phyloP scores from a whole-genome alignment of 1,140 invertebrate species.

The Leptestheria dahalacensis region DNA sequence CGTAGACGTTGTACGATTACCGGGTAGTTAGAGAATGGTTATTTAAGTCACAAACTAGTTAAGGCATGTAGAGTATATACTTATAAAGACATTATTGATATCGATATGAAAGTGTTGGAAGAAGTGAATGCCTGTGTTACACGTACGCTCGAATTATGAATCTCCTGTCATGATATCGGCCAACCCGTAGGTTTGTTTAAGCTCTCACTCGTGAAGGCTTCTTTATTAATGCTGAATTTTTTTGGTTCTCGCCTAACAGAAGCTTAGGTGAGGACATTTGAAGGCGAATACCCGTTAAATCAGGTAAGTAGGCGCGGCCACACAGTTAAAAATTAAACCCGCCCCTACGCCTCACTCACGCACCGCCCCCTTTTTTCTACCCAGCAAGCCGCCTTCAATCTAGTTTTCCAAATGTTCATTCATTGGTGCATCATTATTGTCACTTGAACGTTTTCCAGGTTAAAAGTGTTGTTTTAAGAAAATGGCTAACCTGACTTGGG shows the following conservation, averaged over 20 bases:
- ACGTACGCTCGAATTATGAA: too few relatives aligned
- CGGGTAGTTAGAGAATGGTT: too few relatives aligned
- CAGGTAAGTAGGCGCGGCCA: conserved; percentile 6
- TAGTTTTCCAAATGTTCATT: neutral
- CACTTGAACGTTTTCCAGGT: conserved; percentile 1
- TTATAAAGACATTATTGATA: too few relatives aligned
- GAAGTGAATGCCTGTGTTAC: too few relatives aligned
- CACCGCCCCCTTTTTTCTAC: conserved; percentile 2
- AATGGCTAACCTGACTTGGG: too few relatives aligned
- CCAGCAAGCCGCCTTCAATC: neutral
- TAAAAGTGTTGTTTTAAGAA: too few relatives aligned
- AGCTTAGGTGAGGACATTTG: conserved; percentile 20
- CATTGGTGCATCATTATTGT: neutral
- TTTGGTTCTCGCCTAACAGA: conserved; percentile 22
- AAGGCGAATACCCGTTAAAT: conserved; percentile 10
- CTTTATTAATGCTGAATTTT: conserved; percentile 2
- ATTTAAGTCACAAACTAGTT: too few relatives aligned
- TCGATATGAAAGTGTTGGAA: too few relatives aligned
- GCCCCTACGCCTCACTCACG: neutral
- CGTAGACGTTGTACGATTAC: too few relatives aligned
- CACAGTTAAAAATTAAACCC: neutral
- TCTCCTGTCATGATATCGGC: too few relatives aligned
- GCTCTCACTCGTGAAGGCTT: neutral
- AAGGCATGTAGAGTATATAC: too few relatives aligned
- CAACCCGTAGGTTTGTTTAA: too few relatives aligned